These are phyloP conservation scores for Meiosimyza platycephala DNA, from an alignment of 2,888 invertebrate genomes.

Conservation along the genomic window DNA sequence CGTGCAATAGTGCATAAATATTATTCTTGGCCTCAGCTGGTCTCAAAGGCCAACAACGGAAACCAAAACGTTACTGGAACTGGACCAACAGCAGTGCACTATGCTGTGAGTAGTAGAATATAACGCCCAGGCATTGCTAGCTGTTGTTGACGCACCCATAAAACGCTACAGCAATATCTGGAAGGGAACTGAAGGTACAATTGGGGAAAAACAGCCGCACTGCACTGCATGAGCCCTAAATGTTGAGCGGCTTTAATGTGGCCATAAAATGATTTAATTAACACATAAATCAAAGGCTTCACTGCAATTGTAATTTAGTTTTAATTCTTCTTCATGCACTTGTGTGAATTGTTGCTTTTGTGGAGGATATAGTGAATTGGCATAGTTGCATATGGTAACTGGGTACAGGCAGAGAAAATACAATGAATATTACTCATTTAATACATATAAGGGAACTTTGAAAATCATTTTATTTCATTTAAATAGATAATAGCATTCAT, in stretches of 20 bases:
- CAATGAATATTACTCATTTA: too few species aligned
- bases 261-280: slow-evolving; percentile 61
- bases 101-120: neutral
- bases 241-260: slow-evolving; percentile 52
- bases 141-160: slow-evolving; percentile 13
- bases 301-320: slow-evolving; percentile 56
- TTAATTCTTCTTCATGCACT: slow-evolving; percentile 50
- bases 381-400: too few species aligned
- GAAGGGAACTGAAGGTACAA: neutral
- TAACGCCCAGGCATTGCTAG: neutral
- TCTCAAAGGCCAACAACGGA: slow-evolving; percentile 12
- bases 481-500: too few species aligned
- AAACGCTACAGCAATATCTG: slow-evolving; percentile 31
- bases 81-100: neutral
- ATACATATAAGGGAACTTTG: too few species aligned
- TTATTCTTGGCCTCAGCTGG: slow-evolving; percentile 36
- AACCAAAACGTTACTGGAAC: neutral
- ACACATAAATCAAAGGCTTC: slow-evolving; percentile 58
- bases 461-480: too few species aligned
- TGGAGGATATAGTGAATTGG: neutral
- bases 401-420: too few species aligned
- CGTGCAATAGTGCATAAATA: slow-evolving; percentile 31
- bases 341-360: neutral
- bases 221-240: slow-evolving; percentile 39
- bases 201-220: neutral